phyloP scores from a whole-genome alignment of 1,140 invertebrate species.

The Rhopalosiphum padi region DNA sequence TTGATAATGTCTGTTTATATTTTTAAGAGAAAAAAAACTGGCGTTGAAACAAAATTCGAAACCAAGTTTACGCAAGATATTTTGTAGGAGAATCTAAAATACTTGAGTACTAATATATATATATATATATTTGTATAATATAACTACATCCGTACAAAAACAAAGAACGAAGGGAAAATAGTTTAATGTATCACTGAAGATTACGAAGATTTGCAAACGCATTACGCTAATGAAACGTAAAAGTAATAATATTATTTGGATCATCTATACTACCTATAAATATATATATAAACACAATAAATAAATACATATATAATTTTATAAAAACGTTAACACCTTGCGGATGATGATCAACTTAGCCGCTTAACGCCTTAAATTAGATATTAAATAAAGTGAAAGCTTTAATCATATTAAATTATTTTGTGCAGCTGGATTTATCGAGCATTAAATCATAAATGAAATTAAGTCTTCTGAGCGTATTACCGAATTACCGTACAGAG shows the following conservation, averaged over 20 bases:
- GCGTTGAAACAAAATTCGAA: too few species aligned
- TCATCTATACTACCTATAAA: background rate
- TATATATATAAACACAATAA: background rate
- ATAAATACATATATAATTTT: background rate
- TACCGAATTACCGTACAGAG: background rate
- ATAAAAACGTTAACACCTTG: background rate
- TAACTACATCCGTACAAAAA: background rate
- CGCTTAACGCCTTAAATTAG: background rate
- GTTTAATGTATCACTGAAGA: background rate
- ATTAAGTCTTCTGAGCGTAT: background rate
- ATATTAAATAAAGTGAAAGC: background rate
- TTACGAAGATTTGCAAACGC: background rate
- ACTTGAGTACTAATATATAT: too few species aligned
- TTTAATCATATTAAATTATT: background rate
- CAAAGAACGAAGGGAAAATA: background rate
- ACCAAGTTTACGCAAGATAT: too few species aligned
- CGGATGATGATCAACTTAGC: background rate
- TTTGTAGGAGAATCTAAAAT: too few species aligned
- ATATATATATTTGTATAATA: background rate
- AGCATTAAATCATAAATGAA: background rate
- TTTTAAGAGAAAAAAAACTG: background rate
- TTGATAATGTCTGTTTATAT: background rate
- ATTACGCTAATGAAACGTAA: background rate
- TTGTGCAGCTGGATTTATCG: background rate
- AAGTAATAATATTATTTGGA: background rate